Percentiles rank a stretch among this genome's conserved stretches.
Conservation (phyloP, 2,888 invertebrate genomes). For the Steromphala cineraria region DNA sequence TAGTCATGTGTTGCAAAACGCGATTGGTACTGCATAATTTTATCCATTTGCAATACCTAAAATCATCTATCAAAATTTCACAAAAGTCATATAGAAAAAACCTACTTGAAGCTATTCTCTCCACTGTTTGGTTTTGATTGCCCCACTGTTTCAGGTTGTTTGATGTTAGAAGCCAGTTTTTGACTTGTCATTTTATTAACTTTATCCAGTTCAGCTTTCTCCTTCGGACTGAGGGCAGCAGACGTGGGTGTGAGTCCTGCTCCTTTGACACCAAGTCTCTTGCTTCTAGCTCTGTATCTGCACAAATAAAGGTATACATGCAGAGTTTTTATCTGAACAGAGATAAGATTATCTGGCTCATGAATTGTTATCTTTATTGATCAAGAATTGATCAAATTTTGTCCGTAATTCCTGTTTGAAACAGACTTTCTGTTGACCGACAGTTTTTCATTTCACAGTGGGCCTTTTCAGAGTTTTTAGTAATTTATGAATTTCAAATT, state of each 20-base stretch:
- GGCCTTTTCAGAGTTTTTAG: no score
- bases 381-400: no score
- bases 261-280: constrained; percentile 39
- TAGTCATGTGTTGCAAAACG: no score
- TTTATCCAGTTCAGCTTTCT: constrained; percentile 37
- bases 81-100: not conserved
- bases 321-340: no score
- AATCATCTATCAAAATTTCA: not conserved
- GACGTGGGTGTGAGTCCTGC: constrained; percentile 10
- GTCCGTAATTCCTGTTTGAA: no score
- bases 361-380: no score
- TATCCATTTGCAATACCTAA: no score
- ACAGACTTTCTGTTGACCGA: no score
- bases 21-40: no score
- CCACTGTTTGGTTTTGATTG: not conserved
- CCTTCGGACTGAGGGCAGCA: constrained; percentile 35
- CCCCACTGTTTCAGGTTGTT: not conserved
- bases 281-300: constrained; percentile 59
- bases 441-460: no score
- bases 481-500: no score
- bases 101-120: not conserved
- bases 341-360: no score
- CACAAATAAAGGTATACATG: not conserved
- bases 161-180: constrained; percentile 9
- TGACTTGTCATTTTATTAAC: constrained; percentile 37